A percentile compares a stretch with the other conserved stretches of the same genome.
phyloP scores from a whole-genome alignment of 2,888 invertebrate species.

The Fragum sueziense region DNA sequence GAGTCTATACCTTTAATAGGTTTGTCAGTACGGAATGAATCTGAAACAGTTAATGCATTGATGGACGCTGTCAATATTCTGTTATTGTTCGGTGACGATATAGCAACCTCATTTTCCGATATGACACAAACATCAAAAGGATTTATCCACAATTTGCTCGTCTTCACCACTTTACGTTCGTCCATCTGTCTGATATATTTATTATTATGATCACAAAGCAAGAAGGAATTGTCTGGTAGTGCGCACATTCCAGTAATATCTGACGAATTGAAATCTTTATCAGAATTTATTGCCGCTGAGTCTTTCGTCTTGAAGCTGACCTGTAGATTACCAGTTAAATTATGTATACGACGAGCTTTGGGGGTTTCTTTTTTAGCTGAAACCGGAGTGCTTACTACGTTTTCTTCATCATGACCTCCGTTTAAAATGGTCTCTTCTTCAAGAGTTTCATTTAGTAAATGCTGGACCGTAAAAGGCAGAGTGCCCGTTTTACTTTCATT shows the following conservation, averaged over 20 bases:
- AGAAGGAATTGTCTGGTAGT: background rate
- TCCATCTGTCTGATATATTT: background rate
- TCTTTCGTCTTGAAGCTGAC: background rate
- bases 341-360: too few relatives aligned
- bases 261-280: background rate
- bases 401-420: too few relatives aligned
- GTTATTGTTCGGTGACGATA: background rate
- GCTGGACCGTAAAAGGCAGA: too few relatives aligned
- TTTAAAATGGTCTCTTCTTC: too few relatives aligned
- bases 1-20: conserved; percentile 2
- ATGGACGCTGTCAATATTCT: background rate
- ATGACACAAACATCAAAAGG: conserved; percentile 12
- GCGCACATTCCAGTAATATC: conserved; percentile 11
- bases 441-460: too few relatives aligned
- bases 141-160: background rate
- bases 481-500: too few relatives aligned
- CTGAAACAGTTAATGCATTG: background rate
- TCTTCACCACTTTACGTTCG: background rate
- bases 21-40: conserved; percentile 2
- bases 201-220: conserved; percentile 11
- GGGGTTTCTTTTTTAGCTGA: too few relatives aligned
- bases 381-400: background rate
- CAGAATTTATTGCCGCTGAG: background rate
- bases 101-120: background rate
- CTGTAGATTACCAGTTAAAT: background rate